Evolutionary conservation across 2,888 invertebrate genomes (phyloP).

Genomic region (Lamellibrachia satsuma): DNA sequence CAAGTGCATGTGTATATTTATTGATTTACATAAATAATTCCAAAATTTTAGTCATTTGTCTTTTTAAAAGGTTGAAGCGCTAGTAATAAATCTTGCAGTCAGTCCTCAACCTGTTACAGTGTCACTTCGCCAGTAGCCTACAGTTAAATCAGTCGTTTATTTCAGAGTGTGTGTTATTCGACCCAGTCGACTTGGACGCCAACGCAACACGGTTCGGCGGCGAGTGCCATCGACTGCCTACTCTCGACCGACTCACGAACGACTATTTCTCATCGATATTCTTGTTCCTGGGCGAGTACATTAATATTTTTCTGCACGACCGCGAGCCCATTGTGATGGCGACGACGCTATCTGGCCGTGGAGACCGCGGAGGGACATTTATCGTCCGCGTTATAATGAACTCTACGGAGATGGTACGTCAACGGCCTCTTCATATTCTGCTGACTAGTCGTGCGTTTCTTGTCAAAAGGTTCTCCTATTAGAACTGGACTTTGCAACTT

Average conservation of each 20-base stretch:
- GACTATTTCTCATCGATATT: background rate
- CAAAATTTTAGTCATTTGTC: too few species aligned
- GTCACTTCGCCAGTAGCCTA: background rate
- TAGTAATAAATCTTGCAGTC: background rate
- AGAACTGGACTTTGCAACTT: background rate
- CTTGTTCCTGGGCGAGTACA: background rate
- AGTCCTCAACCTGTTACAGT: background rate
- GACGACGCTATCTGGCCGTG: background rate
- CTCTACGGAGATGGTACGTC: background rate
- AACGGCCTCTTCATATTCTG: background rate
- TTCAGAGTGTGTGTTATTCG: slow-evolving; percentile 5
- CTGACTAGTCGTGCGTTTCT: background rate
- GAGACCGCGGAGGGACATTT: background rate
- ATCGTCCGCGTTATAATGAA: background rate
- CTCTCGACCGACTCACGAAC: background rate
- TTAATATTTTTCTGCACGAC: background rate
- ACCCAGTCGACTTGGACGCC: background rate
- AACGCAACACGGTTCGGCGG: background rate
- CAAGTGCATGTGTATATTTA: too few species aligned
- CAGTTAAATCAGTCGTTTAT: background rate
- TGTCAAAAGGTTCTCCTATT: background rate
- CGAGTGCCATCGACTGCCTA: background rate
- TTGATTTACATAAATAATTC: too few species aligned
- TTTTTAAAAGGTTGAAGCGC: background rate
- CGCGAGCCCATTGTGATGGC: background rate